Conservation (phyloP, 1,140 invertebrate genomes). For the Dendrolimus punctatus region DNA sequence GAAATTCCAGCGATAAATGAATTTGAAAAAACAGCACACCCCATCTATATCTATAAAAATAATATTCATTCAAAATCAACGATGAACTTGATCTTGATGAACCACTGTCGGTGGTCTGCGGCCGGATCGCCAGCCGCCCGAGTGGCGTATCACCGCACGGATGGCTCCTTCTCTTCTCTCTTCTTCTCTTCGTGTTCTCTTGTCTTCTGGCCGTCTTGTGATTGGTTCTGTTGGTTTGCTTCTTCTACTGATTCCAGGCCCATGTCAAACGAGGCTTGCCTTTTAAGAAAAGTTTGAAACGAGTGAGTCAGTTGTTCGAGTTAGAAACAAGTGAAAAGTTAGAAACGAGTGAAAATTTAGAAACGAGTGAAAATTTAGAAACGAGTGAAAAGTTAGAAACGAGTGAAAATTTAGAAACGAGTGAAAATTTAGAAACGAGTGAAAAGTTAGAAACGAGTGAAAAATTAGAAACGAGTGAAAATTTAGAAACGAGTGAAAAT, state of each 20-base stretch:
- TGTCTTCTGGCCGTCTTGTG: conserved; percentile 18
- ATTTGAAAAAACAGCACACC: too few relatives aligned
- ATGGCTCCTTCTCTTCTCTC: background rate
- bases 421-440: too few relatives aligned
- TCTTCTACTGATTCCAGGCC: conserved; percentile 51
- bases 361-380: too few relatives aligned
- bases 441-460: too few relatives aligned
- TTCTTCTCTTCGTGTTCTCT: background rate
- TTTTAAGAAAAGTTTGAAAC: conserved; percentile 13
- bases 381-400: too few relatives aligned
- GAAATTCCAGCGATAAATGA: too few relatives aligned
- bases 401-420: too few relatives aligned
- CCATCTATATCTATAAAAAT: too few relatives aligned
- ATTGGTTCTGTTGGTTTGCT: conserved; percentile 39
- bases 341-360: too few relatives aligned
- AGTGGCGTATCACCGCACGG: conserved; percentile 17
- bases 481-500: too few relatives aligned
- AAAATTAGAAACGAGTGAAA: too few relatives aligned
- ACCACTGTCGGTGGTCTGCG: conserved; percentile 7
- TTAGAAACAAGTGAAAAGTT: background rate
- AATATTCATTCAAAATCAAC: conserved; percentile 7
- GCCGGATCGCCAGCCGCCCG: conserved; percentile 2
- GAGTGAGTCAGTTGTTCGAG: background rate
- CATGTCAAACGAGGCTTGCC: conserved; percentile 56
- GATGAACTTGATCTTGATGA: conserved; percentile 9